Evolutionary conservation across 2,888 invertebrate species (phyloP), one percentile per base, ranked within the genome.

Genomic region (Falcaria lacertinaria): DNA sequence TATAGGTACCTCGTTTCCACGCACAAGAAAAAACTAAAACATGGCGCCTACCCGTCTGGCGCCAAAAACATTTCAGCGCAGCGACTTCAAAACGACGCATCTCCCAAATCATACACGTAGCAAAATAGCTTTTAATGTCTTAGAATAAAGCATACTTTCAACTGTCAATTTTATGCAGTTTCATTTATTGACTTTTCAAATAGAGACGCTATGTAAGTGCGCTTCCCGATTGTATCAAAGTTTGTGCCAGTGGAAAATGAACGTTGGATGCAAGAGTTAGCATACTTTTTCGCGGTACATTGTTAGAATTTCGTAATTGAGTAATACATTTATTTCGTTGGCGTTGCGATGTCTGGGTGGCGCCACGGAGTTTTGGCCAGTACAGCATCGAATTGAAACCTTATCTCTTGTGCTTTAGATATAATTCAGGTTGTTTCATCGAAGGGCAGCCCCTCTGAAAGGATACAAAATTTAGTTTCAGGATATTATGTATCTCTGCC

Each of bases 31-130:
- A 68, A 58, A 67, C 73, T 73, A 53, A 74, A 80, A 75, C 39
- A 77, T 79, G 84, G 82, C 84, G 81, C 54, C 83, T 58, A 74
- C 48, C 80, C 41, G 78, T 71, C 76, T 78, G 84, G 77, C 84
- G 84, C 83, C 84, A 69, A 72, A 63, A 63, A 56, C 63, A 72
- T 68, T 65, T 60, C 58, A 44, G 34, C 14, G 25, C 13, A 49
- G 61, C 64, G 69, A 66, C 72, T 45, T 42, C 1, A 5, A 56
- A 76, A 71, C 34, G 65, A 39, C 52, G 11, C 37, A 72, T 53
- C 54, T 45, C 22, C 33, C 38, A 15, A 19, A 37, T 17, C 13
- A 0, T 11, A 0, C 0, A 2, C 32, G 36, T 13, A 15, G 0
- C 1, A 44, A 50, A 42, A 32, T 40, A 28, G 15, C 45, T 33